Conservation (phyloP, 2,888 invertebrate species). For the Agrochola macilenta region DNA sequence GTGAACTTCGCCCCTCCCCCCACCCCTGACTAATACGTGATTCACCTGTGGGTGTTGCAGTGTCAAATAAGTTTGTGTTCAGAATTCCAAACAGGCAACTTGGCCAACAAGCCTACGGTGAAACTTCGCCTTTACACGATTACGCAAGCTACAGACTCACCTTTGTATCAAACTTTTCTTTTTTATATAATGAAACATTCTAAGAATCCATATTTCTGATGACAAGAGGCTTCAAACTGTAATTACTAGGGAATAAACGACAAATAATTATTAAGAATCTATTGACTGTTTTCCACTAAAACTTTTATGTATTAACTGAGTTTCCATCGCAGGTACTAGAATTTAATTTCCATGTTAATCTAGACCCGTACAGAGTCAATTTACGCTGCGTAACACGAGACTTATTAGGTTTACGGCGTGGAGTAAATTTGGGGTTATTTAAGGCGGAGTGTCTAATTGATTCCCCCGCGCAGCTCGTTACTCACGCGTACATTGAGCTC, state of each 20-base stretch:
- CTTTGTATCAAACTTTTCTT: conserved; percentile 23
- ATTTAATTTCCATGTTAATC: conserved; percentile 66
- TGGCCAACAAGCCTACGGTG: conserved; percentile 49
- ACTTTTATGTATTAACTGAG: conserved; percentile 68
- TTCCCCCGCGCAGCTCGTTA: conserved; percentile 44
- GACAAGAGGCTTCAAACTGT: conserved; percentile 72
- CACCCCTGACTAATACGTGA: conserved; percentile 46
- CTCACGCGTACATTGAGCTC: conserved; percentile 65
- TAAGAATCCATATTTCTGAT: conserved; percentile 56
- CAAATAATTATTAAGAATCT: conserved; percentile 85
- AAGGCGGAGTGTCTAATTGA: conserved; percentile 59
- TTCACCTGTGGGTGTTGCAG: conserved; percentile 65
- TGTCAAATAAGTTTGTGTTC: conserved; percentile 70
- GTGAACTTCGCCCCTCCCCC: conserved; percentile 26
- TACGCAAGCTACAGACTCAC: conserved; percentile 16
- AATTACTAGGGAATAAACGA: conserved; percentile 82
- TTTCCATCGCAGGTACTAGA: conserved; percentile 62
- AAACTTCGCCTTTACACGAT: conserved; percentile 41
- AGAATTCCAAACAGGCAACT: conserved; percentile 60
- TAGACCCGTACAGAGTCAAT: conserved; percentile 60
- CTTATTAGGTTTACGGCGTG: conserved; percentile 58
- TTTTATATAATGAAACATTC: conserved; percentile 12
- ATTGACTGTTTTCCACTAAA: conserved; percentile 84
- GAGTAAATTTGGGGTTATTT: conserved; percentile 62
- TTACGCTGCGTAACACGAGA: conserved; percentile 62